Evolutionary conservation across 2,888 invertebrate genomes (phyloP).

Genomic region (Rhingia campestris): DNA sequence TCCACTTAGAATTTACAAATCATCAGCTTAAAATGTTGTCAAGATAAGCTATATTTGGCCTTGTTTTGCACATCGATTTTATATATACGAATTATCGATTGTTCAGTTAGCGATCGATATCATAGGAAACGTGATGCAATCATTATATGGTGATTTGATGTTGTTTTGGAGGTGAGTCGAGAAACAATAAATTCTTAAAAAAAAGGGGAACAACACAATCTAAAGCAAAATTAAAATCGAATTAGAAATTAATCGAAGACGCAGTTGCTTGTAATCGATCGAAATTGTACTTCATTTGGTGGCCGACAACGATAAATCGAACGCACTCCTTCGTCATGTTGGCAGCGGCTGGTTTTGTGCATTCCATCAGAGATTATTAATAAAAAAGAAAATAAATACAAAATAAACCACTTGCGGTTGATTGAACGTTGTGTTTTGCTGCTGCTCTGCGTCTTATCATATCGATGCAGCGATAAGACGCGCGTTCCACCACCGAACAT

Average conservation of each 20-base stretch:
- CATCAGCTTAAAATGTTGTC: constrained; percentile 3
- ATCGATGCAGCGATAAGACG: constrained; percentile 51
- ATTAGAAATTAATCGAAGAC: background rate
- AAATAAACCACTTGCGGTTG: constrained; percentile 30
- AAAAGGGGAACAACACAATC: background rate
- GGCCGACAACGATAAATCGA: background rate
- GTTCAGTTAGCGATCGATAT: constrained; percentile 10
- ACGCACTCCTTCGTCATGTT: background rate
- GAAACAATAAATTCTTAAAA: background rate
- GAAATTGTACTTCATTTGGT: no score
- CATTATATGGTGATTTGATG: constrained; percentile 27
- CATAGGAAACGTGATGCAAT: constrained; percentile 40
- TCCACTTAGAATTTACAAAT: background rate
- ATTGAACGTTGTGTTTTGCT: constrained; percentile 64
- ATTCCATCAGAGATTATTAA: constrained; percentile 68
- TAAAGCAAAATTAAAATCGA: constrained; percentile 6
- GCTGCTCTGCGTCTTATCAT: constrained; percentile 54
- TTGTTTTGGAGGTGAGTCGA: background rate
- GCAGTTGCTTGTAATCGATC: no score
- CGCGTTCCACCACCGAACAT: constrained; percentile 6
- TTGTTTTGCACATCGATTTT: constrained; percentile 22
- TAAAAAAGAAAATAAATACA: constrained; percentile 5
- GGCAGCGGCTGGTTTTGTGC: constrained; percentile 43
- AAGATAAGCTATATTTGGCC: constrained; percentile 19
- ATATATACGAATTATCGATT: constrained; percentile 1